These are phyloP conservation scores for Platyscapa corneri DNA, from an alignment of 1,140 invertebrate species.

Conservation along the genomic window DNA sequence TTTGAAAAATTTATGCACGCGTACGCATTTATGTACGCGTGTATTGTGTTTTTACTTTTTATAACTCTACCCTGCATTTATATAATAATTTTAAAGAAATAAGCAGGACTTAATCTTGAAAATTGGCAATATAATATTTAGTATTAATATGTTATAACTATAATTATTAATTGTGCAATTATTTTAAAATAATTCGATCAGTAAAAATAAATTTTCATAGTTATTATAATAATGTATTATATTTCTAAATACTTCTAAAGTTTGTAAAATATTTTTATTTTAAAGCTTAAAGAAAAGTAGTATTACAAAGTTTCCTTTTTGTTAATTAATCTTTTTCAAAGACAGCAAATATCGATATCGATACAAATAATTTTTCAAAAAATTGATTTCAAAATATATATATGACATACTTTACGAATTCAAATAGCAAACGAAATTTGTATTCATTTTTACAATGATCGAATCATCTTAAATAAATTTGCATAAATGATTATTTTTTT, in stretches of 20 bases:
- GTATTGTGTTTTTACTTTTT: slow-evolving; percentile 15
- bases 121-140: slow-evolving; percentile 13
- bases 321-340: too few species aligned
- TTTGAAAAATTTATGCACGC: background rate
- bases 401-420: background rate
- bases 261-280: too few species aligned
- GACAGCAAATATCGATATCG: too few species aligned
- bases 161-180: background rate
- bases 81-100: slow-evolving; percentile 17
- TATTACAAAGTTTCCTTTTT: too few species aligned
- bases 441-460: background rate
- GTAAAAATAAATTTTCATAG: background rate
- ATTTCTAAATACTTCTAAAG: too few species aligned
- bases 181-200: slow-evolving; percentile 7
- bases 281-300: too few species aligned
- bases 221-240: too few species aligned
- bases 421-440: background rate
- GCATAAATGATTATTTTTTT: background rate
- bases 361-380: too few species aligned
- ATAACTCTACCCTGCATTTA: background rate
- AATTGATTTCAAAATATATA: background rate
- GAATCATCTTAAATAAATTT: background rate
- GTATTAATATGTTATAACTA: background rate
- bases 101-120: slow-evolving; percentile 35
- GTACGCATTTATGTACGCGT: too few species aligned